Evolutionary conservation across 2,113 vertebrate species (phyloP).

Genomic region (Ameiurus melas): DNA sequence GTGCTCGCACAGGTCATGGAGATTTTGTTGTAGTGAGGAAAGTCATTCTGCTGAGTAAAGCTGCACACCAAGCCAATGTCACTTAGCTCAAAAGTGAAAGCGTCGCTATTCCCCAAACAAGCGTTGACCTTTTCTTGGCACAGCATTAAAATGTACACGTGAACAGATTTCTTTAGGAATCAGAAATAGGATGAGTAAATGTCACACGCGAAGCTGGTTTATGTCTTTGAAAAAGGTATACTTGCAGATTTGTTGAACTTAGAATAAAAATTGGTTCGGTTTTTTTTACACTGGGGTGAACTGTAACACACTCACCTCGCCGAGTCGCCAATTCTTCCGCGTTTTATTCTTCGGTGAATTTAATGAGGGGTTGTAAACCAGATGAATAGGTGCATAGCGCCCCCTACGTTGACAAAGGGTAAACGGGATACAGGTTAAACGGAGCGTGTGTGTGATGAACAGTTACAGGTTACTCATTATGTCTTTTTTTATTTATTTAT

Average conservation of each 20-base stretch:
- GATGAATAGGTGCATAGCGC: neutral
- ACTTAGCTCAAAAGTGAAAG: constrained; percentile 5
- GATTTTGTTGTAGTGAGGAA: neutral
- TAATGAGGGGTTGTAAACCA: neutral
- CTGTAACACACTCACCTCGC: constrained; percentile 29
- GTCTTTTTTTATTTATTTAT: neutral
- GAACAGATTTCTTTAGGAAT: neutral
- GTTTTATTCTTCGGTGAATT: neutral
- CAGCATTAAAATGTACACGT: too few species aligned
- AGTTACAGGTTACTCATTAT: neutral
- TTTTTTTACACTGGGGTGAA: neutral
- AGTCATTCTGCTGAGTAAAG: neutral
- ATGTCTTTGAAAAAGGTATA: neutral
- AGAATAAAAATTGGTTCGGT: neutral
- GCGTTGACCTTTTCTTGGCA: constrained; percentile 34
- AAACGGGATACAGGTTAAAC: neutral
- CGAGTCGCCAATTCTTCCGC: neutral
- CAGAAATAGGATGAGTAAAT: neutral
- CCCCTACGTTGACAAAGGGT: neutral
- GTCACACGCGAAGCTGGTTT: accelerated
- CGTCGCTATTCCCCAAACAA: neutral
- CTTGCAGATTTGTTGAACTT: neutral
- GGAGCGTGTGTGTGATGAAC: neutral
- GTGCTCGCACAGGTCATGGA: neutral
- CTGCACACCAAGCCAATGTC: neutral